Conservation (phyloP, 2,888 invertebrate genomes). For the Apodemia mormo region DNA sequence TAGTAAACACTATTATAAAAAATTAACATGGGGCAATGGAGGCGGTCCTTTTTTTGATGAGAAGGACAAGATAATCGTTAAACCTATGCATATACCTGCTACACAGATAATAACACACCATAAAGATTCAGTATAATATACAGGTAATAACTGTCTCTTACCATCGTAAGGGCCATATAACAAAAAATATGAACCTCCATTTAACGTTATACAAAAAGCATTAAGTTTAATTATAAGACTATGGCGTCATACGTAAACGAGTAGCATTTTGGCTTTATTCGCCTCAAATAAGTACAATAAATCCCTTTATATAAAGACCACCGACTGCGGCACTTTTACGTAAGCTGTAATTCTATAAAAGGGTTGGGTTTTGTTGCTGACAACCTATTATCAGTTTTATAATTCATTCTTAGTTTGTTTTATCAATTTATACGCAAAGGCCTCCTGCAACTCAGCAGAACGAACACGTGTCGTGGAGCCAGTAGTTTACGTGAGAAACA, state of each 20-base stretch:
- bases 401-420: background rate
- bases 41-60: too few relatives aligned
- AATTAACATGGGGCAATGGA: too few relatives aligned
- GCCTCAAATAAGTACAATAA: background rate
- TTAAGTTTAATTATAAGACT: background rate
- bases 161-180: too few relatives aligned
- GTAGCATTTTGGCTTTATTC: background rate
- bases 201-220: too few relatives aligned
- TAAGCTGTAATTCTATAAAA: background rate
- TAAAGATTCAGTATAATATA: too few relatives aligned
- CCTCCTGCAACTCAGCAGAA: background rate
- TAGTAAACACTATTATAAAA: too few relatives aligned
- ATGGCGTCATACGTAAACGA: background rate
- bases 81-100: too few relatives aligned
- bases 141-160: too few relatives aligned
- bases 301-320: background rate
- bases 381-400: conserved; percentile 3
- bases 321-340: conserved; percentile 8
- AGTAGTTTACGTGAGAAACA: background rate
- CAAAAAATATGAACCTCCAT: too few relatives aligned
- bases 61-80: too few relatives aligned
- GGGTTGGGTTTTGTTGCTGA: conserved; percentile 5
- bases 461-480: background rate
- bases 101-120: too few relatives aligned
- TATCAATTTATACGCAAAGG: background rate